These are phyloP conservation scores for Argopecten irradians DNA, from an alignment of 1,140 invertebrate genomes.

Conservation along the genomic window DNA sequence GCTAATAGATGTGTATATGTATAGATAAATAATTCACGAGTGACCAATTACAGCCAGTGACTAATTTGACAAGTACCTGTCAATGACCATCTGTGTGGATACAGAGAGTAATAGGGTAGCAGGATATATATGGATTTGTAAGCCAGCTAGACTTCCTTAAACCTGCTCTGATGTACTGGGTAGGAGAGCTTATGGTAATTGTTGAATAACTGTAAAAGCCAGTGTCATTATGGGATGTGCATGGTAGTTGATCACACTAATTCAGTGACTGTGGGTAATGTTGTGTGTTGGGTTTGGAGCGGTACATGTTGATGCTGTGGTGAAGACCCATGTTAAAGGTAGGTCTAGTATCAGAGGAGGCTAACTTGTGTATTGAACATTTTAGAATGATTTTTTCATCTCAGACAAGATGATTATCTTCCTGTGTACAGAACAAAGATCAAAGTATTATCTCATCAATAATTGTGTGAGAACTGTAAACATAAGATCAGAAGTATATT, in stretches of 20 bases:
- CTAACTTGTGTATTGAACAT: neutral
- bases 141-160: neutral
- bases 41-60: neutral
- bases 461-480: no score
- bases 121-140: neutral
- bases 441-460: no score
- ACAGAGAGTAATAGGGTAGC: neutral
- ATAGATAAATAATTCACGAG: conserved; percentile 10
- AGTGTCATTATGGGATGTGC: neutral
- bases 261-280: neutral
- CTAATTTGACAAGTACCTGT: conserved; percentile 8
- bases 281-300: neutral
- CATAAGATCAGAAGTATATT: neutral
- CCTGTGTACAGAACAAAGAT: no score
- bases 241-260: neutral
- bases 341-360: neutral
- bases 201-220: neutral
- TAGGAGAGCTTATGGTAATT: neutral
- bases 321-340: neutral
- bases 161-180: neutral
- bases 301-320: neutral
- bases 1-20: neutral
- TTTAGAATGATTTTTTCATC: neutral
- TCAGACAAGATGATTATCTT: neutral
- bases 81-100: conserved; percentile 5